phyloP scores from a whole-genome alignment of 2,888 invertebrate species.

The Lagria hirta region DNA sequence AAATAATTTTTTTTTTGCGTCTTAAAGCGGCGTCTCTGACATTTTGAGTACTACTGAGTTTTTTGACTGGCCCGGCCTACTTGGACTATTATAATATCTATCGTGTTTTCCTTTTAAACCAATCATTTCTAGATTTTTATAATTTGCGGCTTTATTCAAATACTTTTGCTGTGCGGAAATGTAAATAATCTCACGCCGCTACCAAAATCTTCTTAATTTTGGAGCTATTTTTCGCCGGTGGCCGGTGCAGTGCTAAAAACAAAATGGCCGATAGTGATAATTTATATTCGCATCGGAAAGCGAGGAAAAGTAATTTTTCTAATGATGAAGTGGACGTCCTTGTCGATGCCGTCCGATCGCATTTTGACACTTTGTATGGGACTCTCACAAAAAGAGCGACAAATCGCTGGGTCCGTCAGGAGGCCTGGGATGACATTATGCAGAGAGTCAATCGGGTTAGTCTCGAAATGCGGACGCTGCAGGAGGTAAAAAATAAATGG shows the following conservation, averaged over 20 bases:
- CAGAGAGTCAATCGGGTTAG: slow-evolving; percentile 43
- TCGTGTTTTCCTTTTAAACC: slow-evolving; percentile 7
- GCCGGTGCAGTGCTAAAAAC: slow-evolving; percentile 25
- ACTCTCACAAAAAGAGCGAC: slow-evolving; percentile 38
- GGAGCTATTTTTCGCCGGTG: slow-evolving; percentile 5
- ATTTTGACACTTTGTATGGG: slow-evolving; percentile 41
- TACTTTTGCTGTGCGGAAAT: too few species aligned
- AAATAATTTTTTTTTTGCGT: neutral
- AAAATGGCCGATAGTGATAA: slow-evolving; percentile 24
- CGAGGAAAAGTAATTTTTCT: slow-evolving; percentile 45
- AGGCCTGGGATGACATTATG: slow-evolving; percentile 43
- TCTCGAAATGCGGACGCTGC: slow-evolving; percentile 40
- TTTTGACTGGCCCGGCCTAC: slow-evolving; percentile 16
- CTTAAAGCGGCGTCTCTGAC: slow-evolving; percentile 4
- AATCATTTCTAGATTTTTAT: slow-evolving; percentile 5
- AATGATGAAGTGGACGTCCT: slow-evolving; percentile 41
- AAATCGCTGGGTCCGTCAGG: slow-evolving; percentile 37
- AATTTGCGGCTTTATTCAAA: neutral
- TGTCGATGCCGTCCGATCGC: slow-evolving; percentile 34
- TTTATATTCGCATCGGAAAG: slow-evolving; percentile 31
- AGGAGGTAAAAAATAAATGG: slow-evolving; percentile 48
- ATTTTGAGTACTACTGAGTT: slow-evolving; percentile 18
- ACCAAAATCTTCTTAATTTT: slow-evolving; percentile 1
- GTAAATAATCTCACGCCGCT: too few species aligned
- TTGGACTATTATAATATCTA: slow-evolving; percentile 8